These are phyloP conservation scores for Polylopha cassiicola DNA, from an alignment of 2,888 invertebrate genomes.

Conservation along the genomic window DNA sequence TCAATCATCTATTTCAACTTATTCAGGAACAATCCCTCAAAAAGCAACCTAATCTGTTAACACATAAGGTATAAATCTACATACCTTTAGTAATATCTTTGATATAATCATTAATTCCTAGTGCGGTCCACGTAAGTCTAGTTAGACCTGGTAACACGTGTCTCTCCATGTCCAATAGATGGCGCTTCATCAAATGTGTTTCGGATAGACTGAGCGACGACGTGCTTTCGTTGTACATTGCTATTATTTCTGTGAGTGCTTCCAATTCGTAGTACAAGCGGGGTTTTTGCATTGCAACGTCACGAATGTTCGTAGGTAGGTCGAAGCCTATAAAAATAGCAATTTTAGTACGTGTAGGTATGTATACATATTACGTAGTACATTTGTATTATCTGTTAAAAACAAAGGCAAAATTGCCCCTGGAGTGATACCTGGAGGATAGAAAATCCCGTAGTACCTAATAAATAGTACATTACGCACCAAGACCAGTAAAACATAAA, in stretches of 20 bases:
- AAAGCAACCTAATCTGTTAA: no score
- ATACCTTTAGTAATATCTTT: slow-evolving; percentile 65
- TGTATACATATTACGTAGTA: no score
- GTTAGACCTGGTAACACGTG: slow-evolving; percentile 88
- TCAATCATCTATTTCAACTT: no score
- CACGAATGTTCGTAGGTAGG: slow-evolving; percentile 68
- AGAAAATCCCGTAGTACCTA: no score
- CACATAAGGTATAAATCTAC: no score
- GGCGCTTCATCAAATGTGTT: slow-evolving; percentile 81
- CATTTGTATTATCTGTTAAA: no score
- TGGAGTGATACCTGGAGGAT: no score
- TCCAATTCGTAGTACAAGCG: slow-evolving; percentile 81
- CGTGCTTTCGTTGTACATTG: slow-evolving; percentile 80
- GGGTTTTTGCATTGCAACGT: slow-evolving; percentile 79
- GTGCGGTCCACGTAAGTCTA: slow-evolving; percentile 90
- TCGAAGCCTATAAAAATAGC: slow-evolving; percentile 44
- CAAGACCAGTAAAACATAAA: no score
- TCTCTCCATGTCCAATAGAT: slow-evolving; percentile 83
- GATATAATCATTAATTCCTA: slow-evolving; percentile 86
- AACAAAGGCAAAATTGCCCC: no score
- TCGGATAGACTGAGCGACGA: slow-evolving; percentile 83
- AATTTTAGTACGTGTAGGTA: not conserved
- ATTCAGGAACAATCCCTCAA: no score
- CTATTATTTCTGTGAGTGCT: slow-evolving; percentile 76
- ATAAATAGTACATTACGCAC: no score